Conservation (phyloP, 2,888 invertebrate genomes). For the Cinara cedri region DNA sequence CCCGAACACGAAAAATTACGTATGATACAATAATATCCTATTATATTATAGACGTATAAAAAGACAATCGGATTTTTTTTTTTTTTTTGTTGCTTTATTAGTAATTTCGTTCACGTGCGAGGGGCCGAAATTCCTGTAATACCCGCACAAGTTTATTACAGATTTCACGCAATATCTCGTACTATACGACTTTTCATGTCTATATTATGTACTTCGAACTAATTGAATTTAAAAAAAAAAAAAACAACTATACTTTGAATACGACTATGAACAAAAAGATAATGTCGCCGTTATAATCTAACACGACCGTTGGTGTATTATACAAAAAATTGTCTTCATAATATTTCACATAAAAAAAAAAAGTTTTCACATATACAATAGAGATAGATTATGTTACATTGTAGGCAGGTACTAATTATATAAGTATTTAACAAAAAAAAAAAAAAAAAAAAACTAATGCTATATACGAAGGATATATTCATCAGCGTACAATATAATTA, state of each 20-base stretch:
- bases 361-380: neutral
- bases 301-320: neutral
- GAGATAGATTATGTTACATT: neutral
- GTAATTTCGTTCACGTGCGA: slow-evolving; percentile 36
- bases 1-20: neutral
- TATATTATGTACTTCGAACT: slow-evolving; percentile 21
- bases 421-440: too few relatives aligned
- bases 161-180: slow-evolving; percentile 4
- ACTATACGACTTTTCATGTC: neutral
- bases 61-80: neutral
- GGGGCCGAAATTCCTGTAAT: slow-evolving; percentile 18
- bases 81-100: neutral
- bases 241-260: slow-evolving; percentile 4
- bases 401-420: too few relatives aligned
- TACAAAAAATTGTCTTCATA: neutral
- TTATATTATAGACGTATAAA: neutral
- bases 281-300: neutral
- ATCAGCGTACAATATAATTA: too few relatives aligned
- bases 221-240: slow-evolving; percentile 31
- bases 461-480: too few relatives aligned
- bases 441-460: too few relatives aligned
- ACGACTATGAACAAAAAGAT: neutral
- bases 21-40: too few relatives aligned
- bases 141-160: too few relatives aligned
- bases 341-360: neutral